Evolutionary conservation across 2,113 vertebrate species (phyloP).

Genomic region (Nothoprocta pentlandii): DNA sequence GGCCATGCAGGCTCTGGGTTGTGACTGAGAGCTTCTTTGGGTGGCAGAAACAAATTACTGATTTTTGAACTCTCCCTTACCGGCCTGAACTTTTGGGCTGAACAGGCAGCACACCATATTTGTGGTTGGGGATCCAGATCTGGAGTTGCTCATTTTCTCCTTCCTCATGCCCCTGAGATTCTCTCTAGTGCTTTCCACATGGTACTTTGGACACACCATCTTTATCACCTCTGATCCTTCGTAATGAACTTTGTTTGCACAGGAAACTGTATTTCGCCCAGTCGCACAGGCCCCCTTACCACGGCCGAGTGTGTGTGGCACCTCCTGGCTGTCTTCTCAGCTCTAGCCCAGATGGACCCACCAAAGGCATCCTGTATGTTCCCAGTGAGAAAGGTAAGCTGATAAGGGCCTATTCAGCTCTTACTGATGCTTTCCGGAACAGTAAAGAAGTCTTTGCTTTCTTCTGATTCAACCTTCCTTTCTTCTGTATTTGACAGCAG

Average conservation of each 20-base stretch:
- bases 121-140: background rate
- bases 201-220: background rate
- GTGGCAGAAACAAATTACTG: background rate
- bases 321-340: constrained; percentile 90
- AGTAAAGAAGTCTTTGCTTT: rapidly evolving
- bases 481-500: background rate
- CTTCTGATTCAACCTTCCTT: background rate
- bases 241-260: constrained; percentile 26
- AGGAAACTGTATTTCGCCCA: constrained; percentile 95
- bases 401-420: rapidly evolving
- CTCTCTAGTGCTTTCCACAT: background rate
- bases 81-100: background rate
- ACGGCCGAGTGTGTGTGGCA: constrained; percentile 87
- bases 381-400: constrained; percentile 86
- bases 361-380: constrained; percentile 89
- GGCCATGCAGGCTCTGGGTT: background rate
- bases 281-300: constrained; percentile 88
- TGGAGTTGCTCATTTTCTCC: background rate
- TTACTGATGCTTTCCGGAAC: rapidly evolving
- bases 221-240: background rate
- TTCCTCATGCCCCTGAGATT: background rate
- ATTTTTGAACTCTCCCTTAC: background rate
- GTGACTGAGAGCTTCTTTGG: background rate
- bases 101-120: background rate
- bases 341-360: constrained; percentile 88